These are phyloP conservation scores for Apis laboriosa DNA, from an alignment of 1,140 invertebrate species.

Conservation along the genomic window DNA sequence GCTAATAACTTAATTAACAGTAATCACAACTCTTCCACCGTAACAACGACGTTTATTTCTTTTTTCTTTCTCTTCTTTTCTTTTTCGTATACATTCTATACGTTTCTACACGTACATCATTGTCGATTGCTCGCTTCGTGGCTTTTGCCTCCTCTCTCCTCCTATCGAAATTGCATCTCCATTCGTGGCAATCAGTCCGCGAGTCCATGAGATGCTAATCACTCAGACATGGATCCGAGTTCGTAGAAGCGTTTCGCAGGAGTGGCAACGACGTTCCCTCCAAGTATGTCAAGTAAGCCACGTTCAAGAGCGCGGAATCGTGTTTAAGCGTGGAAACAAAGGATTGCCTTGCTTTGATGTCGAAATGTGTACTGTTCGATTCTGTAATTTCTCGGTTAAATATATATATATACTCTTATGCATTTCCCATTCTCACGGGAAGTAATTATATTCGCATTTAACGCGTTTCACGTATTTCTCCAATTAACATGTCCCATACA, in stretches of 20 bases:
- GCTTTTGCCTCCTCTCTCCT: slow-evolving; percentile 9
- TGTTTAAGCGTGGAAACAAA: slow-evolving; percentile 13
- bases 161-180: neutral
- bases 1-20: slow-evolving; percentile 65
- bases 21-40: slow-evolving; percentile 27
- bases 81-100: too few relatives aligned
- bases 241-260: slow-evolving; percentile 20
- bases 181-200: slow-evolving; percentile 41
- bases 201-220: slow-evolving; percentile 36
- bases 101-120: neutral
- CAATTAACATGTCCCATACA: neutral
- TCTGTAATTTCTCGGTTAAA: slow-evolving; percentile 12
- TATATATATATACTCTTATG: neutral
- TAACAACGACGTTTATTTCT: slow-evolving; percentile 23
- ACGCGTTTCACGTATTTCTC: neutral
- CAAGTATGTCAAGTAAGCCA: neutral
- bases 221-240: slow-evolving; percentile 29
- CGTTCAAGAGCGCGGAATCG: neutral
- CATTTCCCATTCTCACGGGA: neutral
- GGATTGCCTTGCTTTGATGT: slow-evolving; percentile 5
- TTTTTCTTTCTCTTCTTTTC: too few relatives aligned
- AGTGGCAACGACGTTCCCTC: neutral
- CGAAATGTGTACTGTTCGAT: slow-evolving; percentile 1
- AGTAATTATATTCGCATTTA: slow-evolving; percentile 20
- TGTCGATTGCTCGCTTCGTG: neutral